Evolutionary conservation across 2,888 invertebrate genomes (phyloP), one percentile per base, ranked within the genome.

Genomic region (Halocaridina rubra): DNA sequence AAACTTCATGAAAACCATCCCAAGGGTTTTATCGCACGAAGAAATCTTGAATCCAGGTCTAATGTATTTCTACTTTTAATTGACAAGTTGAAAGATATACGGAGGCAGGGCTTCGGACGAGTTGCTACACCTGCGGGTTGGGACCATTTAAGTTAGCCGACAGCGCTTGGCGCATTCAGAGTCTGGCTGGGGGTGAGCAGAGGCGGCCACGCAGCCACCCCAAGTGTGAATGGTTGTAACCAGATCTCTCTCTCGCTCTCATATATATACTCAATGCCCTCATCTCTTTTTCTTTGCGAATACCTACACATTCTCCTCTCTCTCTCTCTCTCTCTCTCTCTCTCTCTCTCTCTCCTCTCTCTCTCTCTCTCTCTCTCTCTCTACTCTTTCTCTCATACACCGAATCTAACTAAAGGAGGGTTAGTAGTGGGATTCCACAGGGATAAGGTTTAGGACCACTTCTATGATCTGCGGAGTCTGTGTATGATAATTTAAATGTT

Each of bases 221-320:
- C 53, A 80, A 80, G 79, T 80, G 79, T 80, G 79, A 80, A 80
- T 80, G 79, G 79, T 39, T 46, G 79, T 80, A 80, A 80, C 53
- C 46, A 32, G 79, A 80, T 69, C 19, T 24, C 32, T 32, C 57
- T 24, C 46, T 33, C 64, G 33, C 64, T 32, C 39, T 39, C 39
- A 16, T 46, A 61, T 32, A 10, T 61, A 59, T 64, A 19, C 19
- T 64, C n/a, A 39, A 39, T 8, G 13, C 39, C 39, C 7, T 39
- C 39, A 39, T 13, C 39, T 13, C 13, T 13, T 8, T 13, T 8
- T 39, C 8, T 39, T 8, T 13, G 13, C 13, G 39, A 39, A 39
- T 39, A 39, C 39, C 7, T 39, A 39, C 39, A 39, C 39, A 39
- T 13, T 39, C 13, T 13, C 39, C 39, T 39, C 7, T 19, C 16